Base-by-base conservation (phyloP, 2,888 invertebrate species). In the Parnassius apollo region DNA sequence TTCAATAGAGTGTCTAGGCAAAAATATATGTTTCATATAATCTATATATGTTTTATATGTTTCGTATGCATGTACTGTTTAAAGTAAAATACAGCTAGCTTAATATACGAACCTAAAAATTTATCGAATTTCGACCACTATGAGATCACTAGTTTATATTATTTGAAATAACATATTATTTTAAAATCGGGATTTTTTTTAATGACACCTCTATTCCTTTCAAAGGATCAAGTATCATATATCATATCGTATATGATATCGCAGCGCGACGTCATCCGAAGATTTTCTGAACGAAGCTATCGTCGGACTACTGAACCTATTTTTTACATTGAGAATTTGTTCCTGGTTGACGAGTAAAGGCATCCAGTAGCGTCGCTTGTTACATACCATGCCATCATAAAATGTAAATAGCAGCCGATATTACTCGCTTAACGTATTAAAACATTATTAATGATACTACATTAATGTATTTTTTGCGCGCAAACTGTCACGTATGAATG, bases 311-410 rank as follows among this genome's bases (percentile, higher is more conserved):
- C 81, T 75, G 82, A 78, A 73, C 71, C 72, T 69, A 72, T 88
- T 88, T 81, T 75, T 73, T 68, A 72, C 75, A 78, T 79, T 81
- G 82, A 81, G 84, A 86, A 85, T 86, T 80, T 82, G 88, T 91
- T 91, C 90, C 91, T 91, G 90, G 86, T 89, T 76, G 83, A 82
- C 87, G 71, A 74, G 80, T 72, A 57, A 67, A 75, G 80, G 86
- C 77, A 89, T 88, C 81, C 75, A 72, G 74, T 69, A 74, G 67
- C 74, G 74, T 78, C 77, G 72, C 76, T 76, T 72, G 76, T 75
- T 77, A 80, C 85, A 89, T 89, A 81, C 87, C 85, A 72, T 71
- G 69, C 82, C 83, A 80, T 82, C 84, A 86, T 90, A 88, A 87
- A 90, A 88, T 90, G 86, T 81, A 82, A 89, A 89, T 83, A 75